Base-by-base conservation (phyloP, 2,888 invertebrate genomes). In the Apotomis capreana region DNA sequence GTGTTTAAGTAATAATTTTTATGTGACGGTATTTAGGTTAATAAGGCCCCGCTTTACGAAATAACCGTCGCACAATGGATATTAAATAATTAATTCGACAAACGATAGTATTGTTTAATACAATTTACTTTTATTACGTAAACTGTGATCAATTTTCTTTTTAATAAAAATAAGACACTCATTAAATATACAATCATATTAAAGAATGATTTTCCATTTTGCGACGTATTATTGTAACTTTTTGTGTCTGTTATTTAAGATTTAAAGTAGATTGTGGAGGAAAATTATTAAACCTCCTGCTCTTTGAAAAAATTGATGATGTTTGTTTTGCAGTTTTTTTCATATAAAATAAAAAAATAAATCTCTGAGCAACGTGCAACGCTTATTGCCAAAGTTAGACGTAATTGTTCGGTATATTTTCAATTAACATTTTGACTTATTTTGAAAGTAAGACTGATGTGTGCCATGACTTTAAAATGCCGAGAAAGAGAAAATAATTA, bases 371-470 rank as follows among this genome's bases (percentile, higher is more conserved):
- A 51, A 62, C 26, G 26, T 26, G 26, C 40, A 40, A 40, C 26
- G 46, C 55, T 57, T 57, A 15, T 65, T 4, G 65, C 65, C 65
- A 65, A 65, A 57, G 55, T 65, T 57, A 65, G 57, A 54, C 46
- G 12, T 65, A 57, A 57, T 55, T 65, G 44, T 46, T 65, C 55
- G 55, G 57, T 64, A 52, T 60, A 58, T 68, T 12, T 52, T 69
- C 54, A 37, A 46, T 54, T 15, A n/a, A n/a, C 10, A 36, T 64
- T 26, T 70, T 52, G 51, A 5, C 44, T 58, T 37, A 37, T 61
- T 61, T 55, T 55, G 51, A 65, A 75, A 63, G 68, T 67, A 80
- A 83, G 83, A 83, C 82, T 84, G 81, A 82, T 71, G 58, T 76
- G 81, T 83, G 82, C 82, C 83, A 83, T 71, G 55, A 52, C 61